Evolutionary conservation across 2,888 invertebrate genomes (phyloP).

Genomic region (Drosophila prolongata): DNA sequence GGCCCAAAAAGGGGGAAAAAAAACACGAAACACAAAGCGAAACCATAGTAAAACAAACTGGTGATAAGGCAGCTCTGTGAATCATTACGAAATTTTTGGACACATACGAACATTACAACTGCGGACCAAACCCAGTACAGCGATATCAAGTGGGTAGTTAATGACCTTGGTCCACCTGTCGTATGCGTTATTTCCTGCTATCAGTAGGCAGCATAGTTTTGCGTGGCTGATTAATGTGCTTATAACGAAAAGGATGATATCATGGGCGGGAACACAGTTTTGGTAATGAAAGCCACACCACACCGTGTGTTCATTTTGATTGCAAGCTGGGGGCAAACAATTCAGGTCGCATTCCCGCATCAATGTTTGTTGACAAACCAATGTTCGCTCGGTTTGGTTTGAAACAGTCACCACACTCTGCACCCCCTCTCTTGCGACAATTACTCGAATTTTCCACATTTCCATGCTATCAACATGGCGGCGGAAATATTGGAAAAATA

Average conservation of each 20-base stretch:
- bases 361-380: slow-evolving; percentile 32
- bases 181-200: slow-evolving; percentile 59
- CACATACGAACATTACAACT: slow-evolving; percentile 20
- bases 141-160: slow-evolving; percentile 67
- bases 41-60: slow-evolving; percentile 17
- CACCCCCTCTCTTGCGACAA: slow-evolving; percentile 19
- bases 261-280: slow-evolving; percentile 18
- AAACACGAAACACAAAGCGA: slow-evolving; percentile 19
- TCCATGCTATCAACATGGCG: slow-evolving; percentile 47
- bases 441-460: slow-evolving; percentile 62
- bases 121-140: background rate
- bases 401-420: background rate
- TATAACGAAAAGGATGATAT: slow-evolving; percentile 26
- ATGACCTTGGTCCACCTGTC: slow-evolving; percentile 80
- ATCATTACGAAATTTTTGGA: slow-evolving; percentile 66
- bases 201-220: slow-evolving; percentile 17
- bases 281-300: slow-evolving; percentile 27
- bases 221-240: slow-evolving; percentile 21
- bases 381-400: slow-evolving; percentile 16
- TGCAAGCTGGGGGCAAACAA: slow-evolving; percentile 22
- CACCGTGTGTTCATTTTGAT: slow-evolving; percentile 26
- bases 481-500: slow-evolving; percentile 52
- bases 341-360: slow-evolving; percentile 38
- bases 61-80: slow-evolving; percentile 63
- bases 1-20: slow-evolving; percentile 17